A percentile compares a stretch with the other conserved stretches of the same genome.
These are phyloP conservation scores for Sarcophaga rosellei DNA, from an alignment of 2,888 invertebrate genomes.

Conservation along the genomic window DNA sequence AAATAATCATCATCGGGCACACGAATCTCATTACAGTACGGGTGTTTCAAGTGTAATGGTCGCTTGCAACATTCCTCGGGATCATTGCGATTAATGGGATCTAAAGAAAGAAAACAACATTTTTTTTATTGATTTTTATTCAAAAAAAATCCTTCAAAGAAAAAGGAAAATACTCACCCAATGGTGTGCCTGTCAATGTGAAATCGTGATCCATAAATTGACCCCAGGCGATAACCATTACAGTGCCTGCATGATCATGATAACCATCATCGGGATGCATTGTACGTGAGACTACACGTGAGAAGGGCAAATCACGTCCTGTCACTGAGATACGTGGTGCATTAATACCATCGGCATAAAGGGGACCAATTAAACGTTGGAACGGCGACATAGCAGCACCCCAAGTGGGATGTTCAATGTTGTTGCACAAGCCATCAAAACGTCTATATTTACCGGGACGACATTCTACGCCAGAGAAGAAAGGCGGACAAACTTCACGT, in stretches of 20 bases:
- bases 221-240: slow-evolving; percentile 95
- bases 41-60: slow-evolving; percentile 91
- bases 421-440: slow-evolving; percentile 94
- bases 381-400: slow-evolving; percentile 93
- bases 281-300: slow-evolving; percentile 92
- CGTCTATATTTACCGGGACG: slow-evolving; percentile 93
- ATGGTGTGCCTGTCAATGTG: slow-evolving; percentile 92
- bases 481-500: slow-evolving; percentile 93
- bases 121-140: background rate
- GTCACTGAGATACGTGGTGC: slow-evolving; percentile 91
- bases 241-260: slow-evolving; percentile 96
- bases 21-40: slow-evolving; percentile 94
- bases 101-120: slow-evolving; percentile 80
- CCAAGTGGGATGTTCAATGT: slow-evolving; percentile 94
- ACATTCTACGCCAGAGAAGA: slow-evolving; percentile 93
- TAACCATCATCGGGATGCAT: slow-evolving; percentile 96
- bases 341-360: slow-evolving; percentile 92
- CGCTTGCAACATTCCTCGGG: slow-evolving; percentile 95
- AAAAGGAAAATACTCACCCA: slow-evolving; percentile 84
- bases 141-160: background rate
- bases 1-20: slow-evolving; percentile 96
- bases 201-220: slow-evolving; percentile 98
- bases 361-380: slow-evolving; percentile 89
- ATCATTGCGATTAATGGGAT: slow-evolving; percentile 92
- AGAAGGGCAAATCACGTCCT: slow-evolving; percentile 89